Evolutionary conservation across 2,797 vertebrate genomes (phyloP), one percentile per base, ranked within the genome.

Genomic region (Leuciscus waleckii): DNA sequence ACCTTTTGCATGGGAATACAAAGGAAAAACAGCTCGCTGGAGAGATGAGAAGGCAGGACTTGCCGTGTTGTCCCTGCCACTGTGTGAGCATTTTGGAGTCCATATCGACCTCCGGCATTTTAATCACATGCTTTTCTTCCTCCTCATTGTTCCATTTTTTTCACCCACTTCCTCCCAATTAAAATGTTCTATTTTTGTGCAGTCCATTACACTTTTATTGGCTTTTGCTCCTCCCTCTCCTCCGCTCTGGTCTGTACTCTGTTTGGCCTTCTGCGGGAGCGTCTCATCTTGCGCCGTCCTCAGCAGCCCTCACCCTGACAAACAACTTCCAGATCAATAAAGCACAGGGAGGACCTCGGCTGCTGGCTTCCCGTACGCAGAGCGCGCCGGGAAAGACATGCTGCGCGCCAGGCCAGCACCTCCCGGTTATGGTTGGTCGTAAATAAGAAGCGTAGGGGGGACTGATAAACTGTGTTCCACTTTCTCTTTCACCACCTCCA

Each of bases 101-200:
- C 54, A 69, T 85, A 1, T 80, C 51, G 85, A 87, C 85, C 85
- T 86, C 67, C 21, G 54, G 76, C 46, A 37, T 87, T 88, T 87
- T 88, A 85, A 88, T 88, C 87, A 81, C 81, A 58, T 76, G 83
- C 82, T 85, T 85, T 86, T 83, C 87, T 91, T 90, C 90, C 89
- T 90, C 82, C 81, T 87, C 87, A 89, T 88, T 91, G 88, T 88
- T 89, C 84, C 71, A 56, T 71, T 43, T 79, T n/a, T 88, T 86
- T 85, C 80, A 3, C 68, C 41, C 73, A 82, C 70, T 88, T 91
- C 88, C 87, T 86, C 88, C 86, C 89, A 89, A 91, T 90, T 90
- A 91, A 88, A 88, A 85, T 16, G 17, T 83, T 81, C 87, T 89
- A 90, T 90, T 89, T 87, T 87, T 67, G 84, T 89, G 69, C 54